Percentiles rank a stretch among this genome's conserved stretches.
Evolutionary conservation across 2,888 invertebrate species (phyloP).

Genomic region (Spicauda simplicius): DNA sequence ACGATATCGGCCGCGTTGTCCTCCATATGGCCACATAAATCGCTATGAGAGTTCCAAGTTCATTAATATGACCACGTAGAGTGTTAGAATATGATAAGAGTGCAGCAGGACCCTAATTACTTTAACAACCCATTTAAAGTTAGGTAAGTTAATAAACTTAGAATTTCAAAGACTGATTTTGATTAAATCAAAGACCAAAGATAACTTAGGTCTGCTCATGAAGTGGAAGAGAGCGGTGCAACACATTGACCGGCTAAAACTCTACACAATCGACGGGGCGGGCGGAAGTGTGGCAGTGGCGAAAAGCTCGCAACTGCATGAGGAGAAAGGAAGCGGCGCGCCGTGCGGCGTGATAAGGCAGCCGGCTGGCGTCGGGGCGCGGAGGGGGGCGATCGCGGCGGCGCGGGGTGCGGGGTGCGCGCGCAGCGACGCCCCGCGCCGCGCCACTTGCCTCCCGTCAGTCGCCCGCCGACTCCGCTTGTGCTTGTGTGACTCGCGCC

Average conservation of each 20-base stretch:
- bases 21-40: slow-evolving; percentile 40
- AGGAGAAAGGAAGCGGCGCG: slow-evolving; percentile 83
- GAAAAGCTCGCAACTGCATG: slow-evolving; percentile 83
- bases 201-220: slow-evolving; percentile 20
- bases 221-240: slow-evolving; percentile 56
- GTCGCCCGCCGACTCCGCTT: slow-evolving; percentile 86
- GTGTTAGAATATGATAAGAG: background rate
- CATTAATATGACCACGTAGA: background rate
- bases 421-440: slow-evolving; percentile 78
- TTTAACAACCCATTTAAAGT: background rate
- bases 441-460: slow-evolving; percentile 78
- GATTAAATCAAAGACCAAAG: slow-evolving; percentile 1
- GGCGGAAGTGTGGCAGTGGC: slow-evolving; percentile 82
- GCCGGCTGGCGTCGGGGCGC: slow-evolving; percentile 68
- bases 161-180: background rate
- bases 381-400: slow-evolving; percentile 56
- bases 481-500: slow-evolving; percentile 85
- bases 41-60: slow-evolving; percentile 1
- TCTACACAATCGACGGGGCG: slow-evolving; percentile 73
- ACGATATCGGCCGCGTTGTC: slow-evolving; percentile 12
- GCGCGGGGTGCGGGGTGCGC: slow-evolving; percentile 68
- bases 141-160: background rate
- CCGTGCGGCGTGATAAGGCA: slow-evolving; percentile 81
- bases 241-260: slow-evolving; percentile 73
- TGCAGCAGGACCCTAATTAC: background rate